Evolutionary conservation across 2,113 vertebrate genomes (phyloP), one percentile per base, ranked within the genome.

Genomic region (Takifugu bimaculatus): DNA sequence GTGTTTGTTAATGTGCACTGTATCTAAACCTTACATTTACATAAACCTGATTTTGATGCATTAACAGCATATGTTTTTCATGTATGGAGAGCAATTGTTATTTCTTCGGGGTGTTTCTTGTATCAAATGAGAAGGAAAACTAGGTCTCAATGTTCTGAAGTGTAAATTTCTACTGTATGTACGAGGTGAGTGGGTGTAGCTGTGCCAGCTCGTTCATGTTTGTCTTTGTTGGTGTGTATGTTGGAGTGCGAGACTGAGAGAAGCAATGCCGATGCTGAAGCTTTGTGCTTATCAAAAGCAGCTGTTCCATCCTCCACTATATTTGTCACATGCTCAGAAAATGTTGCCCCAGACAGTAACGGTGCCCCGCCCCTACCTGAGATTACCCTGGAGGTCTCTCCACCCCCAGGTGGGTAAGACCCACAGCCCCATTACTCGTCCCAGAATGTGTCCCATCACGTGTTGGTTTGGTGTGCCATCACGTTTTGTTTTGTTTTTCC

Each of bases 291-390:
- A 59, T 80, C 27, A 71, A 83, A 87, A 82, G 79, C 74, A 74
- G 72, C 72, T 82, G 72, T 86, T 89, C 81, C 87, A 88, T 89
- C 81, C 65, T 72, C 59, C 64, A 72, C 76, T 90, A 82, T 91
- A 87, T 91, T 74, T 92, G 88, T 90, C 84, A 88, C 81, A 88
- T 77, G 85, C 82, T 89, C 85, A 92, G 90, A 91, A 81, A 88
- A 78, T 86, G 84, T 88, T 86, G 82, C 84, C 62, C 79, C 88
- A 74, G 89, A 86, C 57, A 87, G 84, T 86, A 89, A 73, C 26
- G 82, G 77, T 67, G 75, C 65, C 50, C 76, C 50, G 61, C 82
- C 78, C 66, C 68, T 75, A 72, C 82, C 88, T 77, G 88, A 88
- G 88, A 91, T 91, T 80, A 74, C 78, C 55, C 69, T 91, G 75